Base-by-base conservation (phyloP, 2,113 vertebrate genomes). In the Strix uralensis region DNA sequence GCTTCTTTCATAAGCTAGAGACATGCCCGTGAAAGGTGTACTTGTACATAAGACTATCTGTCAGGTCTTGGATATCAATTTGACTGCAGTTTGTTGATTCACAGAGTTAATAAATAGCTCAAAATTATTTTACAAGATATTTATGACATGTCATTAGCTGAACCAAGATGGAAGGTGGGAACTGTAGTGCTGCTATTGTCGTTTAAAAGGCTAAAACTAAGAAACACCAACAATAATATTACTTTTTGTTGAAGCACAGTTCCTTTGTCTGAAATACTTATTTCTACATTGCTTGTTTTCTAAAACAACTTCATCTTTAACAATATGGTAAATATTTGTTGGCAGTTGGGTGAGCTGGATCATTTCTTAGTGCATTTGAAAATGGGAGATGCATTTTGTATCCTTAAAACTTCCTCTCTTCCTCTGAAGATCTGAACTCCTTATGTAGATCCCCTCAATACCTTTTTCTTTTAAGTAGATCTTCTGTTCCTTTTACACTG, bases 31-130 rank as follows among this genome's bases (percentile, higher is more conserved):
- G 71, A 87, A 78, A 86, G 91, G 80, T 90, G 67, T 65, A 44
- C 26, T 88, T 82, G 34, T 8, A 17, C 17, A 11, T 38, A 25
- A 78, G 44, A 8, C 65, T 81, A 55, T 22, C 88, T 73, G 65
- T 66, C 91, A 90, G 54, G 66, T 14, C 87, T 62, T 59, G 72
- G 65, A 40, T 73, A 42, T 7, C 49, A 88, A 16, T 80, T 72
- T 77, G 71, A 78, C 40, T 81, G 81, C 84, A 90, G 74, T 90
- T 93, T 96, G 79, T 88, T 95, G 96, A 81, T 82, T 82, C 87
- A 65, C 44, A 61, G 70, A 77, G 58, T 47, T 82, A 86, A 95
- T 88, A 85, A 93, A 81, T 62, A 86, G 85, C 46, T 94, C 66
- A 54, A 17, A 79, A 49, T 80, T 80, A 46, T 65, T 72, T 27